phyloP scores from a whole-genome alignment of 2,113 vertebrate genomes.

The Peromyscus californicus region DNA sequence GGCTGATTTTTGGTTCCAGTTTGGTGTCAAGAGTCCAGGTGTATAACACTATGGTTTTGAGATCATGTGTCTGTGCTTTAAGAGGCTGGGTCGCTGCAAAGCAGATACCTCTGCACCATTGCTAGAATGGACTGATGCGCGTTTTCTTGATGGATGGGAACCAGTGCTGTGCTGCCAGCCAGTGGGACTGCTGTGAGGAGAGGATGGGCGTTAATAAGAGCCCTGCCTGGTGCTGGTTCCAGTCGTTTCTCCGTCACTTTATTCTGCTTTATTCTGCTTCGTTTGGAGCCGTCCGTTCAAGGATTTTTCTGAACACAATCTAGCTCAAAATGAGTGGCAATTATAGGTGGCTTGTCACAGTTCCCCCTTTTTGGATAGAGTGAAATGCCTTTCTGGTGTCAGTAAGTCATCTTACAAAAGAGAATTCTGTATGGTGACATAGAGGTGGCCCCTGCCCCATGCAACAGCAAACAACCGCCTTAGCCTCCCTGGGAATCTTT shows the following conservation, averaged over 20 bases:
- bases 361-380: not conserved
- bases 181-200: not conserved
- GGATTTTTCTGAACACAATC: conserved; percentile 44
- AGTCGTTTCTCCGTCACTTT: conserved; percentile 14
- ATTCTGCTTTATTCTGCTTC: conserved; percentile 1
- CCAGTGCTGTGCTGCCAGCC: not conserved
- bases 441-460: accelerated
- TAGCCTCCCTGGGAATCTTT: not conserved
- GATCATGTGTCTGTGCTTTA: not conserved
- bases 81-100: conserved; percentile 2
- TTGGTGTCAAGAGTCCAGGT: not conserved
- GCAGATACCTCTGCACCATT: conserved; percentile 30
- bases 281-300: conserved; percentile 25
- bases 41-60: not conserved
- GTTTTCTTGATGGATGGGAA: conserved; percentile 50
- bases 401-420: not conserved
- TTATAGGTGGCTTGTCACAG: not conserved
- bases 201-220: not conserved
- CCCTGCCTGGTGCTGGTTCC: conserved; percentile 26
- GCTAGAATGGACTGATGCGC: conserved; percentile 16
- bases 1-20: not conserved
- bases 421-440: not conserved
- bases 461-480: not conserved
- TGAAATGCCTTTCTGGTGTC: not conserved
- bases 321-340: not conserved